These are phyloP conservation scores for Sebastes flavidus DNA, from an alignment of 2,797 vertebrate species.

Conservation along the genomic window DNA sequence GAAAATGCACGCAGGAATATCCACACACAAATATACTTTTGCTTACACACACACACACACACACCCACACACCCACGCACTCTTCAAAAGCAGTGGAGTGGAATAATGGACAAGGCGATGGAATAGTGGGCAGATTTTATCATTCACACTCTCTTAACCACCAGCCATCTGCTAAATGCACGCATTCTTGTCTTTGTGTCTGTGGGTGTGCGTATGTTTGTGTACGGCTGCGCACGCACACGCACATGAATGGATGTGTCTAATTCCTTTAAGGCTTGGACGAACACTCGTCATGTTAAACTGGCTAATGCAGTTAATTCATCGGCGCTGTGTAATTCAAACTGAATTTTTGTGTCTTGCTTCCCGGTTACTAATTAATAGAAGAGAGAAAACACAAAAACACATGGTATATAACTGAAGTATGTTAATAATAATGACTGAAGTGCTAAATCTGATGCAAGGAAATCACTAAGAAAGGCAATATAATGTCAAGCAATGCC, in stretches of 20 bases:
- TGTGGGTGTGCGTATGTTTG: conserved; percentile 3
- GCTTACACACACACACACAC: background rate
- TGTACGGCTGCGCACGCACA: background rate
- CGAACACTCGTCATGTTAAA: conserved; percentile 27
- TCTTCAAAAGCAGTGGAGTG: conserved; percentile 72
- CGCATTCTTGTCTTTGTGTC: conserved; percentile 44
- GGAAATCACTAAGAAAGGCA: background rate
- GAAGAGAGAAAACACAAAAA: background rate
- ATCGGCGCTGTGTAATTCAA: background rate
- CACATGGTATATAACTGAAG: background rate
- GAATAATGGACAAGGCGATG: conserved; percentile 78
- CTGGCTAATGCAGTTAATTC: conserved; percentile 20
- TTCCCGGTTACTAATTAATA: conserved; percentile 11
- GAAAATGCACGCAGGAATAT: conserved; percentile 23
- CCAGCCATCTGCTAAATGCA: conserved; percentile 76
- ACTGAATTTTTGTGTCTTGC: background rate
- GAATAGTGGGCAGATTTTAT: conserved; percentile 77
- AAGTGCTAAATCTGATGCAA: background rate
- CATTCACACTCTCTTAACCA: conserved; percentile 77
- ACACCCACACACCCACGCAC: conserved; percentile 9
- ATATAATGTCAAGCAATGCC: background rate
- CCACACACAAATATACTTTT: conserved; percentile 22
- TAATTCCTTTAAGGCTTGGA: conserved; percentile 20
- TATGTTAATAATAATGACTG: background rate
- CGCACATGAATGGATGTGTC: conserved; percentile 4